Evolutionary conservation across 1,140 invertebrate species (phyloP).

Genomic region (Caenorhabditis tropicalis): DNA sequence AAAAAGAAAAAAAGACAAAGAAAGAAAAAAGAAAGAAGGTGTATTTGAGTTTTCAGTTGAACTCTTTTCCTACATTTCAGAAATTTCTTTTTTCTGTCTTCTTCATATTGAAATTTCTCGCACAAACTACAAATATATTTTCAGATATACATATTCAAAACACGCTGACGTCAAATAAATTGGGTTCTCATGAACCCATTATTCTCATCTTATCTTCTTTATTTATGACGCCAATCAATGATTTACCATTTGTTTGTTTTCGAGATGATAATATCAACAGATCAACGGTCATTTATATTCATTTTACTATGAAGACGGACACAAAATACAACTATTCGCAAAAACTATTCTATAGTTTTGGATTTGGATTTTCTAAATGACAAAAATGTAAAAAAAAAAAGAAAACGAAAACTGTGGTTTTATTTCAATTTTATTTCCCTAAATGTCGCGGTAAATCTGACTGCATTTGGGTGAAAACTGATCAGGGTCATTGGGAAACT

Average conservation of each 20-base stretch:
- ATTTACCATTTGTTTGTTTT: neutral
- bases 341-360: neutral
- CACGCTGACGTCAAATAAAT: neutral
- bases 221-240: conserved; percentile 5
- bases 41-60: no score
- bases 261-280: no score
- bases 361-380: neutral
- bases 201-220: neutral
- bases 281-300: neutral
- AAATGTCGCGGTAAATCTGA: neutral
- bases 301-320: neutral
- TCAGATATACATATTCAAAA: neutral
- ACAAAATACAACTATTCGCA: no score
- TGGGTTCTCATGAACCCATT: neutral
- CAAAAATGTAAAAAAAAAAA: neutral
- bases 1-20: no score
- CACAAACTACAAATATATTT: no score
- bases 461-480: neutral
- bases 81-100: no score
- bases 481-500: conserved; percentile 22
- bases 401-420: neutral
- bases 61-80: no score
- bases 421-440: neutral
- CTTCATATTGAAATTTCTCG: no score
- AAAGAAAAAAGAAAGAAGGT: no score